Conservation (phyloP, 2,797 vertebrate species). For the Melanotaenia parkinsoni region DNA sequence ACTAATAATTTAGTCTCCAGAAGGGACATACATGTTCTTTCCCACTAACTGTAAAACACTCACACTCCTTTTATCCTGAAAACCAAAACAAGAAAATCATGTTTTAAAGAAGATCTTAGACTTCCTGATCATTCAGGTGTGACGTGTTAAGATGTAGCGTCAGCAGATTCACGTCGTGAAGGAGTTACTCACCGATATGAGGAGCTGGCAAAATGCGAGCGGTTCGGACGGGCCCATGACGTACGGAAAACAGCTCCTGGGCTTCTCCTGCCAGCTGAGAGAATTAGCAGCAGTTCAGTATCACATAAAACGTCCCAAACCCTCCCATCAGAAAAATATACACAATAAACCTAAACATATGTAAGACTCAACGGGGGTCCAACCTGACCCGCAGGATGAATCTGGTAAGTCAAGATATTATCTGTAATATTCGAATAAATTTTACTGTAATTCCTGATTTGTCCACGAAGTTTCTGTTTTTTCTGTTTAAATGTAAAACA, state of each 20-base stretch:
- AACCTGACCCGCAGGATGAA: too few relatives aligned
- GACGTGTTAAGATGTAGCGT: background rate
- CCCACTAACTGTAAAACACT: background rate
- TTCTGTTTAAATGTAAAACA: too few relatives aligned
- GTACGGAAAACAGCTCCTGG: slow-evolving; percentile 96
- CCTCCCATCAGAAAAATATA: background rate
- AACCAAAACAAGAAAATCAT: background rate
- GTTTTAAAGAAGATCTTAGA: background rate
- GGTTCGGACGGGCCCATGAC: slow-evolving; percentile 92
- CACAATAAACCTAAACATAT: background rate
- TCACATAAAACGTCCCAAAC: background rate
- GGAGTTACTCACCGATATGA: slow-evolving; percentile 89
- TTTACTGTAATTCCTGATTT: too few relatives aligned
- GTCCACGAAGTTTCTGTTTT: too few relatives aligned
- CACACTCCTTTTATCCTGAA: background rate
- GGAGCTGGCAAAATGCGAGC: slow-evolving; percentile 93
- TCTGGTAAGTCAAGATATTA: too few relatives aligned
- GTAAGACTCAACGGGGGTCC: too few relatives aligned
- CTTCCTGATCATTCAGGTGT: background rate
- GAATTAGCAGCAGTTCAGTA: slow-evolving; percentile 8
- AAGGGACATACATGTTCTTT: background rate
- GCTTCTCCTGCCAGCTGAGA: slow-evolving; percentile 94
- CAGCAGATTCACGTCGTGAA: background rate
- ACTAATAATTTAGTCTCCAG: background rate
- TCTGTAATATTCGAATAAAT: too few relatives aligned